These are phyloP conservation scores for Leptopilina syphax DNA, from an alignment of 2,888 invertebrate species.

Conservation along the genomic window DNA sequence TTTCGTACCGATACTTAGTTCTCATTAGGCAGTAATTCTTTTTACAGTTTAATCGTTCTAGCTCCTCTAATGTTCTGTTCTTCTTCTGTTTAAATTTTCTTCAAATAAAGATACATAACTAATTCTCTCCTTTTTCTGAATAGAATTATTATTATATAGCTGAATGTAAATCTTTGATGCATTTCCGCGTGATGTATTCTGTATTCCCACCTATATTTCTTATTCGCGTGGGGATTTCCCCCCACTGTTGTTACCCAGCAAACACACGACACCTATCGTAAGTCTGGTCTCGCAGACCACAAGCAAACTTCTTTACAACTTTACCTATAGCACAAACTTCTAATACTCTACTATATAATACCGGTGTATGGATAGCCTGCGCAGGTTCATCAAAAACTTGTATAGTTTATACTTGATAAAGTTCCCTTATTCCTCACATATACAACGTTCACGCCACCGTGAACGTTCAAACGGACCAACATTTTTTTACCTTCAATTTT, in stretches of 20 bases:
- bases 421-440: constrained; percentile 14
- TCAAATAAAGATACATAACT: too few species aligned
- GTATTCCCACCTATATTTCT: constrained; percentile 1
- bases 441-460: constrained; percentile 5
- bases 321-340: constrained; percentile 19
- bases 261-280: constrained; percentile 29
- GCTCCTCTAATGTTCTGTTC: too few species aligned
- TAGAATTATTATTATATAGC: too few species aligned
- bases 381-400: constrained; percentile 31
- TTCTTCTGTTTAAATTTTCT: too few species aligned
- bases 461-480: constrained; percentile 7
- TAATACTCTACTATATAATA: neutral
- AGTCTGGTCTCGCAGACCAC: constrained; percentile 23
- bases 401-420: constrained; percentile 31
- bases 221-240: constrained; percentile 11
- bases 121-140: too few species aligned
- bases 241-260: constrained; percentile 8
- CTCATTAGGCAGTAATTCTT: too few species aligned
- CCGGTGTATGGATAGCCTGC: constrained; percentile 9
- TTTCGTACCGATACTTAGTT: too few species aligned
- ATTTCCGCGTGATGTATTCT: constrained; percentile 25
- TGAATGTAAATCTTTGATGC: too few species aligned
- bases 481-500: neutral
- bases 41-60: too few species aligned
- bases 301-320: constrained; percentile 16